These are phyloP conservation scores for Sardinella longiceps DNA, from an alignment of 2,797 vertebrate genomes.

Conservation along the genomic window DNA sequence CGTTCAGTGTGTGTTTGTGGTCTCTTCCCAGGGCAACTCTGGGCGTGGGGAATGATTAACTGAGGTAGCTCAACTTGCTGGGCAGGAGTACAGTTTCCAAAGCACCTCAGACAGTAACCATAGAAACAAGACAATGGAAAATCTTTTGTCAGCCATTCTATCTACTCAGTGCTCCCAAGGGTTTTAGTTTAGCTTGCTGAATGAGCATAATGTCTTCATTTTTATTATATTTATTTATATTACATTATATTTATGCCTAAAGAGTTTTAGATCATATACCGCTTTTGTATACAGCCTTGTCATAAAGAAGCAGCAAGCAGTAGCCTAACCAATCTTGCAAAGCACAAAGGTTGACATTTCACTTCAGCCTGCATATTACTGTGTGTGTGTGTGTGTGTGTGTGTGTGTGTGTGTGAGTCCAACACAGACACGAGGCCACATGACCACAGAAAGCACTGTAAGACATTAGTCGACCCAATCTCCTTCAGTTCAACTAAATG, in stretches of 20 bases:
- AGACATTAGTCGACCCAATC: background rate
- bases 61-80: slow-evolving; percentile 69
- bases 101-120: slow-evolving; percentile 68
- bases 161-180: slow-evolving; percentile 41
- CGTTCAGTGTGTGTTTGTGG: background rate
- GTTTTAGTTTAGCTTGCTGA: slow-evolving; percentile 17
- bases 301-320: background rate
- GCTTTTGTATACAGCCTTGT: background rate
- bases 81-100: slow-evolving; percentile 66
- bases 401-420: too few relatives aligned
- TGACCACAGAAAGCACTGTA: background rate
- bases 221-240: too few relatives aligned
- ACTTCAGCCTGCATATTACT: background rate
- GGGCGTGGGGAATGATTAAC: slow-evolving; percentile 67
- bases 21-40: slow-evolving; percentile 46
- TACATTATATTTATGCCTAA: background rate
- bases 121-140: slow-evolving; percentile 70
- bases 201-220: slow-evolving; percentile 2
- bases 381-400: background rate
- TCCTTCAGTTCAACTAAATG: background rate
- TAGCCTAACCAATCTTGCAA: background rate
- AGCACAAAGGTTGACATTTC: background rate
- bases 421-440: too few relatives aligned
- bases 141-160: slow-evolving; percentile 47
- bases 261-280: background rate